phyloP scores from a whole-genome alignment of 1,140 invertebrate species.

The Himalopsyche phryganea region DNA sequence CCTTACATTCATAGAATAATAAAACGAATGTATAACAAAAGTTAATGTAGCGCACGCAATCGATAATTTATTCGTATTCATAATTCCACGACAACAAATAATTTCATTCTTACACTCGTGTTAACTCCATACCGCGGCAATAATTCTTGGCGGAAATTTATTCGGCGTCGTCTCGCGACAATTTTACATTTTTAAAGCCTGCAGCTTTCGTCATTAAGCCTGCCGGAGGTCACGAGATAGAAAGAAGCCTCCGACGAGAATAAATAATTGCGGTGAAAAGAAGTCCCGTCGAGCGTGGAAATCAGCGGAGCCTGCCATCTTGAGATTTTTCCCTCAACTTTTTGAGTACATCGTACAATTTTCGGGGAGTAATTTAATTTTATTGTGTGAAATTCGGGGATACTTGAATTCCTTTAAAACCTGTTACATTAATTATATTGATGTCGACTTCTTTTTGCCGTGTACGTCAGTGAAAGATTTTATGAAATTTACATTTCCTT shows the following conservation, averaged over 20 bases:
- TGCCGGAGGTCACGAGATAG: neutral
- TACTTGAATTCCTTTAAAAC: constrained; percentile 8
- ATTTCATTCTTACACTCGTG: neutral
- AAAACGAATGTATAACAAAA: too few species aligned
- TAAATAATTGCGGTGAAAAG: constrained; percentile 31
- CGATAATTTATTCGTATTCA: neutral
- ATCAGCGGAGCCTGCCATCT: constrained; percentile 15
- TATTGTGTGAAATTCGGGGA: constrained; percentile 22
- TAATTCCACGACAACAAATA: constrained; percentile 4
- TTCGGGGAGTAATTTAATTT: constrained; percentile 21
- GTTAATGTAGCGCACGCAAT: constrained; percentile 7
- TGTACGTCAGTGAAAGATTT: too few species aligned
- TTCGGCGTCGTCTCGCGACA: constrained; percentile 19
- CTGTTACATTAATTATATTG: constrained; percentile 22
- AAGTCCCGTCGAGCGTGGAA: constrained; percentile 9
- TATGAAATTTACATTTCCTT: too few species aligned
- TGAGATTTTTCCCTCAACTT: constrained; percentile 25
- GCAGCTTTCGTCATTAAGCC: constrained; percentile 24
- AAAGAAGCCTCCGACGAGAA: constrained; percentile 4
- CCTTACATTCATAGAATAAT: too few species aligned
- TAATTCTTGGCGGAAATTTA: constrained; percentile 12
- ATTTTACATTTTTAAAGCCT: constrained; percentile 27
- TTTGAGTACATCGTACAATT: constrained; percentile 23
- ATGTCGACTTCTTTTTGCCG: constrained; percentile 8
- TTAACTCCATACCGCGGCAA: too few species aligned